Evolutionary conservation across 1,140 invertebrate species (phyloP), one percentile per base, ranked within the genome.

Genomic region (Drosophila repleta): DNA sequence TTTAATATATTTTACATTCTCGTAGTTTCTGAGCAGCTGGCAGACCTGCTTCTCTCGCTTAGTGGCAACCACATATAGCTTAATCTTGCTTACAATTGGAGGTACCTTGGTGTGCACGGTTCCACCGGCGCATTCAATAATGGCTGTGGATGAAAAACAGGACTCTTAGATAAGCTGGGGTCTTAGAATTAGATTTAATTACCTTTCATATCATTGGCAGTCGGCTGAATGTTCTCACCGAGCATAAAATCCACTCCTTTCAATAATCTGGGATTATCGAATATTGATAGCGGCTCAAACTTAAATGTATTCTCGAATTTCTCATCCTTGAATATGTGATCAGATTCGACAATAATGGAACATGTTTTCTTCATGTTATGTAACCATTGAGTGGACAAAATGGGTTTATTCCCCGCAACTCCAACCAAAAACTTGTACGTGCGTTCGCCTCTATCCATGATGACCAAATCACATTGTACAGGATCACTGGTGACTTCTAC

Each of bases 381-480:
- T 0, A 87, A 46, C 82, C 82, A 87, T 11, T 39, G 17, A 2
- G 63, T 32, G 7, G 45, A 69, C 2, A 87, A 48, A 7, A 87
- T 63, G 0, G 82, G 82, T 11, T 79, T 88, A 48, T 62, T 82
- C 1, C 41, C 32, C 10, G 82, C 82, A 6, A 87, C 35, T 1
- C 43, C 67, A 2, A 65, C 29, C 4, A 87, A 76, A 24, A 87
- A 88, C 21, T 87, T 87, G 26, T 64, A 87, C 0, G 82, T 87
- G 3, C 82, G 82, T 37, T 87, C 82, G 2, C 82, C 82, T 10
- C 52, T 78, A 35, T 87, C 83, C 82, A 87, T 88, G 1, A 87
- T 57, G 0, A 88, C 48, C 0, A 88, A 7, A 35, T 87, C 74
- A 29, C 70, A 88, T 5, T 52, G 17, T 2, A 51, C 2, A 1